Conservation (phyloP, 2,888 invertebrate genomes). For the Cynaeus angustus region DNA sequence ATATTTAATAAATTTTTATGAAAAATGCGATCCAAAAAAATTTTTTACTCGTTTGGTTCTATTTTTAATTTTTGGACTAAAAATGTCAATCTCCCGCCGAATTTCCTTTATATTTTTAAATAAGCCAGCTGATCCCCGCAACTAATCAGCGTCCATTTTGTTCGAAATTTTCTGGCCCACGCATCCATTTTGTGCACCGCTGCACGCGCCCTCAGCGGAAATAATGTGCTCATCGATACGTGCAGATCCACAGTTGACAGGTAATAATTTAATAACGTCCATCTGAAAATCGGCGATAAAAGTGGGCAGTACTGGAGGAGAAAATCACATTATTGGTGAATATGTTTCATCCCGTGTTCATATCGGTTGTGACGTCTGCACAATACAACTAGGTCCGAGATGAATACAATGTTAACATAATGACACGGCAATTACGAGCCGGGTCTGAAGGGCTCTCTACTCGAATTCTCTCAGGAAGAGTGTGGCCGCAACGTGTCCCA, state of each 20-base stretch:
- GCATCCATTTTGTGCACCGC: constrained; percentile 24
- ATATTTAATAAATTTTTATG: no score
- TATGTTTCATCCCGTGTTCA: constrained; percentile 37
- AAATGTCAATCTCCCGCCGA: no score
- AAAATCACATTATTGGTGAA: constrained; percentile 30
- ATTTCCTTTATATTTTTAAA: no score
- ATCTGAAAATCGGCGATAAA: constrained; percentile 51
- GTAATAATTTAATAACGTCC: constrained; percentile 52
- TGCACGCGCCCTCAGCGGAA: constrained; percentile 25
- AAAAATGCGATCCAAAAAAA: no score
- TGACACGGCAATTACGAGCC: constrained; percentile 57
- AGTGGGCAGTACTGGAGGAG: constrained; percentile 38
- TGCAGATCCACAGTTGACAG: constrained; percentile 28
- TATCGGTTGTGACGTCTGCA: constrained; percentile 31
- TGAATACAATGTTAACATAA: constrained; percentile 58
- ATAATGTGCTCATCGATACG: constrained; percentile 27
- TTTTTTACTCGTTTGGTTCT: no score
- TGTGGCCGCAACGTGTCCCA: constrained; percentile 31
- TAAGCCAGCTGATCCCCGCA: not conserved
- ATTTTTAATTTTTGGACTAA: no score
- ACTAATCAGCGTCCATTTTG: constrained; percentile 14
- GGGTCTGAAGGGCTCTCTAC: constrained; percentile 51
- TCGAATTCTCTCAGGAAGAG: constrained; percentile 56
- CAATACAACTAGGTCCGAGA: constrained; percentile 46
- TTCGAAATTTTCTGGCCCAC: constrained; percentile 22